These are phyloP conservation scores for Chaenodraco wilsoni DNA, from an alignment of 2,797 vertebrate species.

Conservation along the genomic window DNA sequence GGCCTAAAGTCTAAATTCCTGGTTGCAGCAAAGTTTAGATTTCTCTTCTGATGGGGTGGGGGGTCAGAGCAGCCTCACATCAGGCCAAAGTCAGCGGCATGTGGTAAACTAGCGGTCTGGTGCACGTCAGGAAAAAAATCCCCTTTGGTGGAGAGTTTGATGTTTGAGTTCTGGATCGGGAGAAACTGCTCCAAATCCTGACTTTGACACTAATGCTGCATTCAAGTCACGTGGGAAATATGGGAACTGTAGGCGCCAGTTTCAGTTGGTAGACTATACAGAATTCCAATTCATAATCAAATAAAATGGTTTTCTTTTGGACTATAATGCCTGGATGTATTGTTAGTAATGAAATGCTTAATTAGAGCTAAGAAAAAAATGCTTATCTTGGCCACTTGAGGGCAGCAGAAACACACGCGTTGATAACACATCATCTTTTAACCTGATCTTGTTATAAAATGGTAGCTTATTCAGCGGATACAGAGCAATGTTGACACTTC, in stretches of 20 bases:
- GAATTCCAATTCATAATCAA: slow-evolving; percentile 1
- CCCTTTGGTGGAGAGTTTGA: slow-evolving; percentile 13
- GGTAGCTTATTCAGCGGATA: background rate
- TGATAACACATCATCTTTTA: background rate
- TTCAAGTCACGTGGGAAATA: slow-evolving; percentile 10
- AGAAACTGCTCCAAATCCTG: slow-evolving; percentile 2
- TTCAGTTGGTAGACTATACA: background rate
- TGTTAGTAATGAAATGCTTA: background rate
- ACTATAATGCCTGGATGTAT: background rate
- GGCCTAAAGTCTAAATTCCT: slow-evolving; percentile 37
- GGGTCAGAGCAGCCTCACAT: slow-evolving; percentile 15
- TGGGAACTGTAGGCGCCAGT: background rate
- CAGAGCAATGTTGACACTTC: background rate
- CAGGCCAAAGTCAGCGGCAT: slow-evolving; percentile 42
- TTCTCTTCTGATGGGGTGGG: slow-evolving; percentile 22
- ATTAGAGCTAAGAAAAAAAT: background rate
- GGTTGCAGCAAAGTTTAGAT: background rate
- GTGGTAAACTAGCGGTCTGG: slow-evolving; percentile 38
- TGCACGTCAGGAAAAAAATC: slow-evolving; percentile 3
- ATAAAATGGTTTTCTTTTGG: background rate
- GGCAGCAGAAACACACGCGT: background rate
- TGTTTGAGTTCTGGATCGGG: slow-evolving; percentile 19
- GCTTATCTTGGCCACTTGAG: background rate
- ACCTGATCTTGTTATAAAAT: background rate
- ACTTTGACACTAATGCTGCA: slow-evolving; percentile 23